phyloP scores from a whole-genome alignment of 2,888 invertebrate species.

The Lasioglossum pauxillum region DNA sequence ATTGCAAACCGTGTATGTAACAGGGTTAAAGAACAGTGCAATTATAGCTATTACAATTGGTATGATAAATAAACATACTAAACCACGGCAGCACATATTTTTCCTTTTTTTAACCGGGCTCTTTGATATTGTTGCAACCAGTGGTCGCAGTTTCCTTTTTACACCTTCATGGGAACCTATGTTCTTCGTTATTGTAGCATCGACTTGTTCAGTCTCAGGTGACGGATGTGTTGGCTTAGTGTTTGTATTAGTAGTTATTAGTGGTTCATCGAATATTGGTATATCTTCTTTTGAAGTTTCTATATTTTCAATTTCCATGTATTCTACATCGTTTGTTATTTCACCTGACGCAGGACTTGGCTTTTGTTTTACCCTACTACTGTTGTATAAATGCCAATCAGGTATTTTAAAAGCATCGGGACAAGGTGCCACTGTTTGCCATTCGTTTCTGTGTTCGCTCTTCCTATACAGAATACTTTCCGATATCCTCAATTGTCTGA shows the following conservation, averaged over 20 bases:
- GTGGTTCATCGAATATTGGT: background rate
- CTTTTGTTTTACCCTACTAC: slow-evolving; percentile 3
- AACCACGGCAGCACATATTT: slow-evolving; percentile 14
- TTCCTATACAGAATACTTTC: slow-evolving; percentile 44
- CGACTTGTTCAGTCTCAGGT: background rate
- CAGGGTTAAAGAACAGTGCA: slow-evolving; percentile 42
- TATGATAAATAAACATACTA: slow-evolving; percentile 52
- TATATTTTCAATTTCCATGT: slow-evolving; percentile 45
- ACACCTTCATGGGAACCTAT: slow-evolving; percentile 39
- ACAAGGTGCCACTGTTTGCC: slow-evolving; percentile 58
- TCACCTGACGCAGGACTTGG: slow-evolving; percentile 14
- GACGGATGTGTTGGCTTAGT: background rate
- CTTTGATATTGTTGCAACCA: slow-evolving; percentile 42
- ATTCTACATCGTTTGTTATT: slow-evolving; percentile 22
- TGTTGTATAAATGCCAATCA: background rate
- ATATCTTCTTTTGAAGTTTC: background rate
- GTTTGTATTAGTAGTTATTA: background rate
- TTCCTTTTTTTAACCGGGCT: background rate
- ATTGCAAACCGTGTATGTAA: slow-evolving; percentile 54
- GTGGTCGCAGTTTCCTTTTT: slow-evolving; percentile 68
- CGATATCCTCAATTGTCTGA: slow-evolving; percentile 60
- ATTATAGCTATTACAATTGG: slow-evolving; percentile 51
- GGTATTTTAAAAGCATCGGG: background rate
- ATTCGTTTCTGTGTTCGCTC: slow-evolving; percentile 46
- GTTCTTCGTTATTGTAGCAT: background rate